Evolutionary conservation across 2,113 vertebrate species (phyloP).

Genomic region (Clarias batrachus): DNA sequence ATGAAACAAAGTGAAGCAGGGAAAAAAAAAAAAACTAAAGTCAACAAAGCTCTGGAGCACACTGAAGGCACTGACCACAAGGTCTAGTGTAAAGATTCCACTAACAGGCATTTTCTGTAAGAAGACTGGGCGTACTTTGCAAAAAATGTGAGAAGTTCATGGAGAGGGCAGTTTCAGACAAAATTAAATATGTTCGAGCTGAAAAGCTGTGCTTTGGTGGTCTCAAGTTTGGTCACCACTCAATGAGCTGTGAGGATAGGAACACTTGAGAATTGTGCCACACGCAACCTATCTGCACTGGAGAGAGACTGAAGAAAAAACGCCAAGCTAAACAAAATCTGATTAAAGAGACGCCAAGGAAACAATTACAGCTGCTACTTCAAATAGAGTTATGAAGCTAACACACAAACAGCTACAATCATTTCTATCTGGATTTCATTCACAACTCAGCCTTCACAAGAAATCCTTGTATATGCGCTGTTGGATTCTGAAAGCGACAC

Average conservation of each 20-base stretch:
- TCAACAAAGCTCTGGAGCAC: neutral
- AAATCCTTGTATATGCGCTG: neutral
- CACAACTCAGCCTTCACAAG: constrained; percentile 3
- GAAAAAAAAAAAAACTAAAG: neutral
- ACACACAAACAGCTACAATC: no score
- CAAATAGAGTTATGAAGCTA: no score
- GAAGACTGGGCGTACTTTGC: neutral
- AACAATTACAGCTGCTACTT: neutral
- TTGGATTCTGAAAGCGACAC: neutral
- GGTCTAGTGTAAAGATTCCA: neutral
- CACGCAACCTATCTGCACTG: constrained; percentile 6
- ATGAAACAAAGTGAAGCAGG: neutral
- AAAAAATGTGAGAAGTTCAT: constrained; percentile 11
- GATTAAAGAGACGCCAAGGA: neutral
- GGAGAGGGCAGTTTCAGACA: constrained; percentile 6
- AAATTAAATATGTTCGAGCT: constrained; percentile 2
- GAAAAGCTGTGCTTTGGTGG: constrained; percentile 6
- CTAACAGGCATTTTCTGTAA: constrained; percentile 14
- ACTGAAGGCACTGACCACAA: constrained; percentile 4
- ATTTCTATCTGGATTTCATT: no score
- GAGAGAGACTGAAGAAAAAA: neutral
- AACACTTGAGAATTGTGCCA: neutral
- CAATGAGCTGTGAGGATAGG: neutral
- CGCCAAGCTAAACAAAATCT: neutral
- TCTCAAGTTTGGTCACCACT: no score